phyloP scores from a whole-genome alignment of 2,113 vertebrate genomes.

The Tragelaphus buxtoni region DNA sequence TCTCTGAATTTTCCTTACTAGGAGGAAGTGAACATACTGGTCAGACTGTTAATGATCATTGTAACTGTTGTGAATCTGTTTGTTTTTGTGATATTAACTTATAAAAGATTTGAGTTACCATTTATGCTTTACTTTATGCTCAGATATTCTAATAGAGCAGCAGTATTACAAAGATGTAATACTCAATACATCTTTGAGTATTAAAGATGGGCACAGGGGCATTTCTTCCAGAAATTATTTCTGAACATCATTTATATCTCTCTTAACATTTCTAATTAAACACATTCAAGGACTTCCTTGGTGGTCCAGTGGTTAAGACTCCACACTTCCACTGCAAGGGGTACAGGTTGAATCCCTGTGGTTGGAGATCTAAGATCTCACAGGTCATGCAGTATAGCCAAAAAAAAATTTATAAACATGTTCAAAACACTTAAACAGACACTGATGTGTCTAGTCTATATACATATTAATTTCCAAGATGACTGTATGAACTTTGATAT shows the following conservation, averaged over 20 bases:
- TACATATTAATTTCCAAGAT: background rate
- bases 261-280: background rate
- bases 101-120: background rate
- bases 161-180: no score
- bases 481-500: conserved; percentile 12
- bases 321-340: background rate
- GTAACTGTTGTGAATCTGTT: background rate
- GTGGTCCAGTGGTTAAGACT: background rate
- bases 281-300: background rate
- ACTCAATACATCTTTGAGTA: no score
- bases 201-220: background rate
- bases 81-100: background rate
- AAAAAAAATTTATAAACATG: background rate
- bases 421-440: background rate
- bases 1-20: background rate
- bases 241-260: background rate
- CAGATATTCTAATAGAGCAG: background rate
- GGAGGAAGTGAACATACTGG: background rate
- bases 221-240: conserved; percentile 19
- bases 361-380: background rate
- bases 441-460: background rate
- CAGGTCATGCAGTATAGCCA: background rate
- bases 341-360: background rate
- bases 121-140: conserved; percentile 13
- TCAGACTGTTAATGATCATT: background rate